Evolutionary conservation across 2,113 vertebrate species (phyloP).

Genomic region (Pseudolaguvia tuberculata): DNA sequence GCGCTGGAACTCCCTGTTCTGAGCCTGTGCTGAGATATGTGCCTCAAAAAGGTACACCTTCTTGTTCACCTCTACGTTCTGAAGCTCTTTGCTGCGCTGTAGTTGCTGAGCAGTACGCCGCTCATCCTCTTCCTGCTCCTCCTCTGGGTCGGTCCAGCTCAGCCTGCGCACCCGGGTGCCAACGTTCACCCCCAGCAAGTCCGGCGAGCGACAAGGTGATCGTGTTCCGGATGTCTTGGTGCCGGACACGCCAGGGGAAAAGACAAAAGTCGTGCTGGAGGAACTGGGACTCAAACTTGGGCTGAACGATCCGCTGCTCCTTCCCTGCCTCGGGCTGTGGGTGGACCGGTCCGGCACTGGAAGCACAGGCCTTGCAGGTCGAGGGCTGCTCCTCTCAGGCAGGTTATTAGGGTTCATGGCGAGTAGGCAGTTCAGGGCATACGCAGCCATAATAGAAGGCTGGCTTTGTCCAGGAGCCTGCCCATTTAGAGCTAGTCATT

Average conservation of each 20-base stretch:
- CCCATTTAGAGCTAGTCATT: slow-evolving; percentile 54
- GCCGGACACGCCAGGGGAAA: slow-evolving; percentile 57
- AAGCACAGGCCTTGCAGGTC: slow-evolving; percentile 67
- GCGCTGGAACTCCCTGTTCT: slow-evolving; percentile 66
- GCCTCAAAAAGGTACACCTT: slow-evolving; percentile 91
- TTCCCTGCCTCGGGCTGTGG: slow-evolving; percentile 62
- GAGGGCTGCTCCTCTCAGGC: slow-evolving; percentile 65
- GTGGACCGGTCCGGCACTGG: slow-evolving; percentile 69
- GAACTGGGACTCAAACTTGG: slow-evolving; percentile 61
- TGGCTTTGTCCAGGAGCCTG: slow-evolving; percentile 43
- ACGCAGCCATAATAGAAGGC: slow-evolving; percentile 58
- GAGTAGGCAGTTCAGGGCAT: slow-evolving; percentile 55
- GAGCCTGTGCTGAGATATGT: slow-evolving; percentile 82
- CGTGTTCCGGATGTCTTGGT: slow-evolving; percentile 37
- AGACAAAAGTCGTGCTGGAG: slow-evolving; percentile 63
- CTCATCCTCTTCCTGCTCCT: slow-evolving; percentile 47
- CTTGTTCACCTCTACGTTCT: slow-evolving; percentile 88
- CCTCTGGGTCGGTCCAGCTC: slow-evolving; percentile 55
- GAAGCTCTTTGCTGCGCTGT: slow-evolving; percentile 76
- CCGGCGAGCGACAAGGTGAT: slow-evolving; percentile 58
- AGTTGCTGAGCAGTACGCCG: slow-evolving; percentile 74
- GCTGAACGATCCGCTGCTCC: slow-evolving; percentile 62
- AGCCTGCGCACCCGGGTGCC: slow-evolving; percentile 68
- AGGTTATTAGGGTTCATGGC: slow-evolving; percentile 60
- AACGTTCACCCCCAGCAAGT: slow-evolving; percentile 63